Base-by-base conservation (phyloP, 2,888 invertebrate genomes). In the Phanerotoma sp. region DNA sequence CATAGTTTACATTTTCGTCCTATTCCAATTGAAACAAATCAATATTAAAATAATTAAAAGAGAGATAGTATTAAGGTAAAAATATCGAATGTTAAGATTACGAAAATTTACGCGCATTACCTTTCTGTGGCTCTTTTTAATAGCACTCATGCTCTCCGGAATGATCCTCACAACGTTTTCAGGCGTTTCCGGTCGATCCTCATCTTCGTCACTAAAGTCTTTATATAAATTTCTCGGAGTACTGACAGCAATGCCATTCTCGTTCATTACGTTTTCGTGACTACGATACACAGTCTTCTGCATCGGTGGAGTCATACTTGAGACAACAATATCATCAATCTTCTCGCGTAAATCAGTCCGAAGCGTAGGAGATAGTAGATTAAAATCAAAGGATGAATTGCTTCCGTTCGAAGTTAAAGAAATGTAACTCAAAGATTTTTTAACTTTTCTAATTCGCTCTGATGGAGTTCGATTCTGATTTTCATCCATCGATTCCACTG, bases 91-190 rank as follows among this genome's bases (percentile, higher is more conserved):
- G 41, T 41, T 42, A 25, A 38, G n/a, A 41, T 32, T 40, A 11
- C 38, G 40, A 41, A 32, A 6, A 44, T 32, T 38, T 22, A 2
- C 7, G n/a, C 6, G 9, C 21, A 16, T 61, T 69, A 74, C 74
- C 72, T 74, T 74, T 54, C 66, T 71, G 47, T 74, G 74, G 32
- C 74, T 73, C 42, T 69, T 73, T 38, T 74, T 74, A 16, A 74
- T 74, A 44, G 71, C 71, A 51, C 73, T 74, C 68, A 71, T 73
- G 40, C 73, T 73, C 40, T 73, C 72, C 2, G 74, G 74, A 46
- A 74, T 50, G 30, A 72, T 57, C 40, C 61, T 54, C 15, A 68
- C 56, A 1, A 66, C 55, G 55, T 74, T 74, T 49, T 69, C 69
- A 1, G 74, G 74, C 10, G 74, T 74, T 13, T 60, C 53, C 1